A percentile compares a stretch with the other conserved stretches of the same genome.
Conservation (phyloP, 2,113 vertebrate species). For the Propithecus coquereli region DNA sequence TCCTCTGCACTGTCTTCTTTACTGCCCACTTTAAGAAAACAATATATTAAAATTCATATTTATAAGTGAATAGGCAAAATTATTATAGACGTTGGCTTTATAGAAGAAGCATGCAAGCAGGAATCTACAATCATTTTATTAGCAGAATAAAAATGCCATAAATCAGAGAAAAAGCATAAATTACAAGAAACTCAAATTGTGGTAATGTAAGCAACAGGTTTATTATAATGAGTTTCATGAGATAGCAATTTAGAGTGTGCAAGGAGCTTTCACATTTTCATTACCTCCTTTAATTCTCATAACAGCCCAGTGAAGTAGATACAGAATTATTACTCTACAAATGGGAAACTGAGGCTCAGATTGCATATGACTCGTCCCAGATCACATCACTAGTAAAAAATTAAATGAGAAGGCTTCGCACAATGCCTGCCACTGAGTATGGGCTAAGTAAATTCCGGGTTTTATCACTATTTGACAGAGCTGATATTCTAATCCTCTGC, state of each 20-base stretch:
- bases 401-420: background rate
- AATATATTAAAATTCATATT: background rate
- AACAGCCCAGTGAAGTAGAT: background rate
- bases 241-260: background rate
- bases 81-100: background rate
- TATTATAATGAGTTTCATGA: background rate
- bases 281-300: background rate
- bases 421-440: background rate
- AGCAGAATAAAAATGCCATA: background rate
- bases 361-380: background rate
- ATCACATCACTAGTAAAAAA: background rate
- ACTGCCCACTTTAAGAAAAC: background rate
- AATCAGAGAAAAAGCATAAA: background rate
- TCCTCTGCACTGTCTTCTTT: background rate
- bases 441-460: background rate
- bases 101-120: background rate
- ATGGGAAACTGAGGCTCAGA: background rate
- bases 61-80: background rate
- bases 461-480: background rate
- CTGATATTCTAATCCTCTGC: background rate
- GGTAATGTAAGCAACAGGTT: background rate
- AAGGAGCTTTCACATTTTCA: background rate
- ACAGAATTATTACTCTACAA: background rate
- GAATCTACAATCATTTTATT: background rate
- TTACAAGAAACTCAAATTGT: constrained; percentile 6